phyloP scores from a whole-genome alignment of 1,140 invertebrate species.

The Antheraea pernyi region DNA sequence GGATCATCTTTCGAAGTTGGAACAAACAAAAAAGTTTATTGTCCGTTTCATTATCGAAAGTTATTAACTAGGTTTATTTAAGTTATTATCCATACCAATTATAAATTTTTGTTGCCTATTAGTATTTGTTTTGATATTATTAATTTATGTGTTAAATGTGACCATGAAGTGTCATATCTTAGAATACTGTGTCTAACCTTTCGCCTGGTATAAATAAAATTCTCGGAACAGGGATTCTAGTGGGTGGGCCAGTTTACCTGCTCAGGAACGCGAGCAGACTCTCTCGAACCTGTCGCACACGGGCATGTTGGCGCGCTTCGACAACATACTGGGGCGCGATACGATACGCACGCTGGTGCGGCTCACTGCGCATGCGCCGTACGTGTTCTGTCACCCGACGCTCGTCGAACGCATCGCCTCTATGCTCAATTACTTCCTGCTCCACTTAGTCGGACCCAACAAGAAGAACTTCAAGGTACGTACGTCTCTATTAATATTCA shows the following conservation, averaged over 20 bases:
- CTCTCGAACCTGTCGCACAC: constrained; percentile 87
- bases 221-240: constrained; percentile 82
- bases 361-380: constrained; percentile 90
- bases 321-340: constrained; percentile 94
- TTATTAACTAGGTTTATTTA: no score
- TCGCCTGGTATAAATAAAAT: no score
- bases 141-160: no score
- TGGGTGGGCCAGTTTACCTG: constrained; percentile 86
- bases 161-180: no score
- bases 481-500: no score
- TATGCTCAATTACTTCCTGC: constrained; percentile 97
- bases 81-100: no score
- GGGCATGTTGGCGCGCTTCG: constrained; percentile 92
- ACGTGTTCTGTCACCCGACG: constrained; percentile 93
- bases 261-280: constrained; percentile 88
- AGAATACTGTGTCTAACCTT: no score
- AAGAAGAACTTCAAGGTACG: constrained; percentile 91
- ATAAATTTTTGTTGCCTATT: no score
- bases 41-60: no score
- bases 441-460: constrained; percentile 93
- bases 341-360: constrained; percentile 93
- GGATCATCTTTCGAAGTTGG: no score
- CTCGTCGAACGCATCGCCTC: constrained; percentile 95
- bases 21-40: no score
- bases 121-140: no score